Evolutionary conservation across 2,113 vertebrate species (phyloP).

Genomic region (Tragulus kanchil): DNA sequence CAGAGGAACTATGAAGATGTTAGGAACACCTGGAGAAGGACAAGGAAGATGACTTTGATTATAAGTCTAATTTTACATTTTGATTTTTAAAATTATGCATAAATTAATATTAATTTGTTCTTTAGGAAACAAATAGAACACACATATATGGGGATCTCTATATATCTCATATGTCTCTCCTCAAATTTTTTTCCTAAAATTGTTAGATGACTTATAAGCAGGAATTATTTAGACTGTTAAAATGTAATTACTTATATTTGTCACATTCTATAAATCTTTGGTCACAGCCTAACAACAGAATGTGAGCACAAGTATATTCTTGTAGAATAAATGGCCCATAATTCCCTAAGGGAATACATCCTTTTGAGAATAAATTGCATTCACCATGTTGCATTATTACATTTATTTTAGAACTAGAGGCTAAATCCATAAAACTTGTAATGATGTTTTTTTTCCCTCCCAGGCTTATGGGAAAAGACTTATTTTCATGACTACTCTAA

Average conservation of each 20-base stretch:
- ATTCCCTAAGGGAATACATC: constrained; percentile 47
- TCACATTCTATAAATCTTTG: constrained; percentile 47
- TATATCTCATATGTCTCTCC: neutral
- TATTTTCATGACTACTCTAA: constrained; percentile 69
- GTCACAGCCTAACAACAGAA: constrained; percentile 15
- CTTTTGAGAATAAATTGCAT: constrained; percentile 71
- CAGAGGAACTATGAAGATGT: neutral
- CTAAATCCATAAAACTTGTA: constrained; percentile 74
- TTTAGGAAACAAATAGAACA: neutral
- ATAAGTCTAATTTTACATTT: neutral
- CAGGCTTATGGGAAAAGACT: constrained; percentile 61
- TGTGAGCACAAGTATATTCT: constrained; percentile 45
- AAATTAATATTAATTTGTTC: neutral
- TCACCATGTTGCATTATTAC: constrained; percentile 68
- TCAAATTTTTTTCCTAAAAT: neutral
- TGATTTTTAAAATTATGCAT: neutral
- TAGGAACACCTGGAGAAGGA: neutral
- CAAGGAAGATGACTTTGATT: neutral
- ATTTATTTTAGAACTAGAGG: constrained; percentile 72
- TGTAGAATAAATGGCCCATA: constrained; percentile 32
- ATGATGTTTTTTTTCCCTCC: constrained; percentile 1
- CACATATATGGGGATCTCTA: neutral
- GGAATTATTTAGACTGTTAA: constrained; percentile 19
- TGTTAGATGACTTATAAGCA: constrained; percentile 31
- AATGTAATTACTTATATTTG: constrained; percentile 55